phyloP scores from a whole-genome alignment of 2,113 vertebrate genomes.

The Antigone vipio region DNA sequence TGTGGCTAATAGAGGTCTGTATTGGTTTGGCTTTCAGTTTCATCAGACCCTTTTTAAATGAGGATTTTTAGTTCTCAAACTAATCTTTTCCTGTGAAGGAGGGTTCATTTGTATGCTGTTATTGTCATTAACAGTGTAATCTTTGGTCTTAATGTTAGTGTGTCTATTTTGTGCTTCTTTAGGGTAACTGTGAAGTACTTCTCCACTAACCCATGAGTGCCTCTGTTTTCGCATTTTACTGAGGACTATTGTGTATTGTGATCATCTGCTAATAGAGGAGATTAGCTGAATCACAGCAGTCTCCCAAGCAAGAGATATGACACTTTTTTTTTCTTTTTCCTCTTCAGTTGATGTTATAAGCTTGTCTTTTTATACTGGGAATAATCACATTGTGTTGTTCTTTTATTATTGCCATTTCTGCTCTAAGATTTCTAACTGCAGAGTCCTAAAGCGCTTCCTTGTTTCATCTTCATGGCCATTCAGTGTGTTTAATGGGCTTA shows the following conservation, averaged over 20 bases:
- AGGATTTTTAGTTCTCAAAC: neutral
- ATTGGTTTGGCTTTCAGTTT: neutral
- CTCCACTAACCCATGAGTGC: neutral
- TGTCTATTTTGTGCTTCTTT: slow-evolving; percentile 4
- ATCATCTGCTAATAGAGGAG: slow-evolving; percentile 40
- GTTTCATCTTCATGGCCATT: slow-evolving; percentile 52
- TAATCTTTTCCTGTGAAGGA: neutral
- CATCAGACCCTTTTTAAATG: neutral
- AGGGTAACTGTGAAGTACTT: neutral
- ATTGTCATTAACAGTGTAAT: slow-evolving; percentile 33
- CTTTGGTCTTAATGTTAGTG: neutral
- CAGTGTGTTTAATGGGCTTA: slow-evolving; percentile 40
- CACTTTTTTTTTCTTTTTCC: neutral
- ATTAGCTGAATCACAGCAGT: slow-evolving; percentile 48
- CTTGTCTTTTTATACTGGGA: slow-evolving; percentile 42
- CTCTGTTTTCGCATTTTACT: neutral
- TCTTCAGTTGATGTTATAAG: neutral
- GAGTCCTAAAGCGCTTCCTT: slow-evolving; percentile 59
- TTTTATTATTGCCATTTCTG: slow-evolving; percentile 36
- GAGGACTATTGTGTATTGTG: slow-evolving; percentile 15
- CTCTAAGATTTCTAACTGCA: slow-evolving; percentile 30
- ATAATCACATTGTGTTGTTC: slow-evolving; percentile 53
- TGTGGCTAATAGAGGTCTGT: neutral
- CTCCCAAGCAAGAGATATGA: neutral
- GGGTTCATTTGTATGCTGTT: slow-evolving; percentile 21